Evolutionary conservation across 2,113 vertebrate genomes (phyloP), one percentile per base, ranked within the genome.

Genomic region (Myanophis thanlyinensis): DNA sequence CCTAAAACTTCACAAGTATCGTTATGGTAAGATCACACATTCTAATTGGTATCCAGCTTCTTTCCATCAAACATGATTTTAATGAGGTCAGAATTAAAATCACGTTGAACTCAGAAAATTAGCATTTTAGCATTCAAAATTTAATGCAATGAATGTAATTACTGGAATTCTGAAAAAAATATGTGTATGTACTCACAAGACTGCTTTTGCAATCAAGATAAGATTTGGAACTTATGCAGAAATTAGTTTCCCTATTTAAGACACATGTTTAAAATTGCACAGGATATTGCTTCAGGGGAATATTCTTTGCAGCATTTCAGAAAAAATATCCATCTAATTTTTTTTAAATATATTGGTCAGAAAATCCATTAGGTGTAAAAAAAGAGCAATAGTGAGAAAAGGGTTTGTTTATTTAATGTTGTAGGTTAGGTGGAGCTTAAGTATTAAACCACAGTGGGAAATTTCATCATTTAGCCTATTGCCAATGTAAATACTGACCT

Each of bases 401-500:
- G 47, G 80, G 85, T 40, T 49, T 87, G 49, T 52, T 53, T 67
- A 25, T 90, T 84, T 53, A 20, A 91, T 20, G 62, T 4, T 40
- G 88, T 73, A 48, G 87, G 15, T 85, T 92, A 84, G 93, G 47
- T 90, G 49, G 23, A n/a, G 46, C 5, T 52, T 47, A n/a, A 53
- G 35, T 40, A 5, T 23, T 40, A 0, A 35, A 94, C 92, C 40
- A 73, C 9, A 90, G 84, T 22, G 91, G 20, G 54, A 49, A 3
- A 40, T 27, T 93, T n/a, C 35, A 48, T 93, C 85, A 93, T 89
- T 91, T 59, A 44, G 46, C 94, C 91, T 94, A 49, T 93, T 59
- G 73, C 85, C 86, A 9, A 44, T 20, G 92, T 93, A 91, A 93
- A 46, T 0, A 5, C 54, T 80, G 73, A 62, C 4, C 9, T 8